Evolutionary conservation across 2,113 vertebrate species (phyloP).

Genomic region (Paracanthobrama guichenoti): DNA sequence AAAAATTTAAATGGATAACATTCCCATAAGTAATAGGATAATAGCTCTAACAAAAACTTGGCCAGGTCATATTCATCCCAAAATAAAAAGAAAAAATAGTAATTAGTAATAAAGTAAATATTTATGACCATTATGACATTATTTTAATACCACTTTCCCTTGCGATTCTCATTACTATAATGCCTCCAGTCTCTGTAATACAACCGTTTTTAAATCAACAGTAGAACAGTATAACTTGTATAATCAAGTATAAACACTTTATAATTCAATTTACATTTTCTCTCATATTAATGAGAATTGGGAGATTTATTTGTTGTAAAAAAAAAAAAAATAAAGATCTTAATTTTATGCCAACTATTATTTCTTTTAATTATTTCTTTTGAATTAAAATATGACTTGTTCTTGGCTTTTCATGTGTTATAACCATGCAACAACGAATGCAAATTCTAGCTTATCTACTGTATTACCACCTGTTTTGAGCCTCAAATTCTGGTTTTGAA

Average conservation of each 20-base stretch:
- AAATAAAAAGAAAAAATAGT: background rate
- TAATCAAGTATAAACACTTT: background rate
- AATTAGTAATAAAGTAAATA: background rate
- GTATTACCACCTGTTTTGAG: background rate
- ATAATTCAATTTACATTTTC: background rate
- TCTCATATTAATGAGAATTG: background rate
- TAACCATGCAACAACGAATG: too few species aligned
- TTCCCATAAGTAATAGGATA: background rate
- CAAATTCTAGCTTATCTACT: too few species aligned
- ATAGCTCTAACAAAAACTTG: background rate
- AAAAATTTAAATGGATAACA: background rate
- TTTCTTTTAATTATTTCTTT: too few species aligned
- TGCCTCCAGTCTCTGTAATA: background rate
- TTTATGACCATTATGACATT: background rate
- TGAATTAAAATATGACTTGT: too few species aligned
- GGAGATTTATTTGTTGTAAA: background rate
- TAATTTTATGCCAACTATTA: too few species aligned
- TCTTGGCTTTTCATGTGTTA: background rate
- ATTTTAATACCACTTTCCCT: background rate
- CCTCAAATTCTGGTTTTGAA: background rate
- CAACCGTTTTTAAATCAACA: background rate
- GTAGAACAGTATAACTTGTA: too few species aligned
- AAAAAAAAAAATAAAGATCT: background rate
- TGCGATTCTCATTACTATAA: background rate
- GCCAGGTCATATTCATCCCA: background rate